These are phyloP conservation scores for Saturnia pavonia DNA, from an alignment of 2,888 invertebrate species.

Conservation along the genomic window DNA sequence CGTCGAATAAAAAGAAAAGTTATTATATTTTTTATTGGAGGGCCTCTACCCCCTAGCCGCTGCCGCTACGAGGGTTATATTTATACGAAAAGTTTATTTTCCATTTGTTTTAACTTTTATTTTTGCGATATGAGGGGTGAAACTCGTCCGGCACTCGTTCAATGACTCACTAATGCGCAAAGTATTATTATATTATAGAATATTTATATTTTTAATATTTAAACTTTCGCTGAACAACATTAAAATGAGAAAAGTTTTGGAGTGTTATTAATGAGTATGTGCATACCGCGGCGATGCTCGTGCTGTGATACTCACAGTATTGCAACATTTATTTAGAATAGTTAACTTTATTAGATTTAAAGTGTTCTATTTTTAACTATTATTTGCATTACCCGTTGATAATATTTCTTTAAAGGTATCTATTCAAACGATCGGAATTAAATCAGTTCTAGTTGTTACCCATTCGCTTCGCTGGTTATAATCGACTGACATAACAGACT, in stretches of 20 bases:
- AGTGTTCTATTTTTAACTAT: no score
- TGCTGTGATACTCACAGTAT: no score
- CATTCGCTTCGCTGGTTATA: no score
- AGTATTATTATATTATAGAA: conserved; percentile 67
- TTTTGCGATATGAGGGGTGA: conserved; percentile 73
- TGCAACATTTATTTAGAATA: no score
- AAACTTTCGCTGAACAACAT: conserved; percentile 78
- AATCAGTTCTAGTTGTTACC: no score
- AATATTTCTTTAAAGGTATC: no score
- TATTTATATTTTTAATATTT: conserved; percentile 71
- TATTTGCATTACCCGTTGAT: no score
- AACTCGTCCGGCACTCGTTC: conserved; percentile 68
- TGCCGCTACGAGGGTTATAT: conserved; percentile 79
- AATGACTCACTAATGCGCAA: conserved; percentile 80
- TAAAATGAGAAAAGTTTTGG: conserved; percentile 78
- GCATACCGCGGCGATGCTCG: not conserved
- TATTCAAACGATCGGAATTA: no score
- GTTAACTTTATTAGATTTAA: no score
- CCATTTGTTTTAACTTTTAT: conserved; percentile 81
- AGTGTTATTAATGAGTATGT: conserved; percentile 56
- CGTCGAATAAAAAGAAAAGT: conserved; percentile 81
- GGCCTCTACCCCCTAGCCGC: conserved; percentile 77
- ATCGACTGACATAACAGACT: no score
- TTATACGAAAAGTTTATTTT: conserved; percentile 82
- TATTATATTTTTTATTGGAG: conserved; percentile 82